A percentile compares a stretch with the other conserved stretches of the same genome.
phyloP scores from a whole-genome alignment of 2,113 vertebrate species.

The Tragelaphus imberbis region DNA sequence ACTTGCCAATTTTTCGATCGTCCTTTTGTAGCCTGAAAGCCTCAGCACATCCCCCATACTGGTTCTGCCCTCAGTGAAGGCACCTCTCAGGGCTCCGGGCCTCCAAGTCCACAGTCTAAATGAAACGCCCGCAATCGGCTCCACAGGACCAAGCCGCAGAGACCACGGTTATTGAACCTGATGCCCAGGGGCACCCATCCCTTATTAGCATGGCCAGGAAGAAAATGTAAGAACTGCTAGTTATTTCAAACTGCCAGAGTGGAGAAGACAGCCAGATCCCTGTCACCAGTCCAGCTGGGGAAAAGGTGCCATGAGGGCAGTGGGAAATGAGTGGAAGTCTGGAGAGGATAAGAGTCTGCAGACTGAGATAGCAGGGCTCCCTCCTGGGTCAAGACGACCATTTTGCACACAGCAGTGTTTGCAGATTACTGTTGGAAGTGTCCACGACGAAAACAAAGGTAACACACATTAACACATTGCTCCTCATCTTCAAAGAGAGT shows the following conservation, averaged over 20 bases:
- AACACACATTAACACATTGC: neutral
- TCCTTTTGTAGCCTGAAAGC: neutral
- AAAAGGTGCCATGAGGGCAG: conserved; percentile 13
- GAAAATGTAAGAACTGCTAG: conserved; percentile 40
- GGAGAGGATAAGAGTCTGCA: neutral
- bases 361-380: neutral
- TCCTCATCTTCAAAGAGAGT: neutral
- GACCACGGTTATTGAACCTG: neutral
- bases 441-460: neutral
- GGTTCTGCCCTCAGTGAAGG: neutral
- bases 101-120: neutral
- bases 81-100: neutral
- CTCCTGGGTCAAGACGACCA: neutral
- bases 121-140: neutral
- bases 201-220: neutral
- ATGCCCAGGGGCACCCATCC: conserved; percentile 23
- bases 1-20: conserved; percentile 27
- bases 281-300: conserved; percentile 50
- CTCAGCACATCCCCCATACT: neutral
- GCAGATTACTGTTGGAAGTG: neutral
- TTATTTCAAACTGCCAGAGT: conserved; percentile 65
- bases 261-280: conserved; percentile 61
- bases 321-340: conserved; percentile 35
- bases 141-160: neutral
- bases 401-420: neutral